phyloP scores from a whole-genome alignment of 2,888 invertebrate species.

The Epirrhoe tristata region DNA sequence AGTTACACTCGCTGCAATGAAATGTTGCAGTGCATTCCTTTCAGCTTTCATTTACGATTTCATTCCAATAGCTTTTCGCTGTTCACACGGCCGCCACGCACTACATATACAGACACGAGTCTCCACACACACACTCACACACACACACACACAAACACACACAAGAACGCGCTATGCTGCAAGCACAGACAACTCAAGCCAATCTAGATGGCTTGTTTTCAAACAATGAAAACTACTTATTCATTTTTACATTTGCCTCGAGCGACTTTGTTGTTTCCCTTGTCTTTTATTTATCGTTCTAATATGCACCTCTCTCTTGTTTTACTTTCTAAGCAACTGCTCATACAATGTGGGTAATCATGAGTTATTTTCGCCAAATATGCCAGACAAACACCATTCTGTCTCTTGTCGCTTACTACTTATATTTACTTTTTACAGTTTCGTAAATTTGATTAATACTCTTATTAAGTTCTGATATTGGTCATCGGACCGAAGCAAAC shows the following conservation, averaged over 20 bases:
- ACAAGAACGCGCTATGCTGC: not conserved
- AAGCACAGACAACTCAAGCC: too few relatives aligned
- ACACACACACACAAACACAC: not conserved
- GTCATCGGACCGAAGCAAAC: not conserved
- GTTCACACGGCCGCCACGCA: not conserved
- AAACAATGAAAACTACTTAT: constrained; percentile 1
- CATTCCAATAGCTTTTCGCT: constrained; percentile 5
- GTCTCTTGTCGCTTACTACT: too few relatives aligned
- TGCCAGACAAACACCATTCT: too few relatives aligned
- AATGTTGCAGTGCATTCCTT: constrained; percentile 1
- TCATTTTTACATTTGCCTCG: not conserved
- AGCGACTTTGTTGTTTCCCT: not conserved
- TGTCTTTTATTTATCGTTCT: not conserved
- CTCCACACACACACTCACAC: not conserved
- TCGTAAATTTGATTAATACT: not conserved
- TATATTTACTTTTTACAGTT: too few relatives aligned
- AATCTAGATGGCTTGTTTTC: constrained; percentile 9
- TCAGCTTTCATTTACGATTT: constrained; percentile 11
- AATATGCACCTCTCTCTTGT: not conserved
- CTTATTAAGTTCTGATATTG: not conserved
- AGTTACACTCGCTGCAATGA: not conserved
- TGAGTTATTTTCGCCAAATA: too few relatives aligned
- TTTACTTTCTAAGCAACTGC: not conserved
- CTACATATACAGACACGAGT: not conserved
- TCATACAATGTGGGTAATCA: too few relatives aligned